These are phyloP conservation scores for Rhagium mordax DNA, from an alignment of 2,888 invertebrate genomes.

Conservation along the genomic window DNA sequence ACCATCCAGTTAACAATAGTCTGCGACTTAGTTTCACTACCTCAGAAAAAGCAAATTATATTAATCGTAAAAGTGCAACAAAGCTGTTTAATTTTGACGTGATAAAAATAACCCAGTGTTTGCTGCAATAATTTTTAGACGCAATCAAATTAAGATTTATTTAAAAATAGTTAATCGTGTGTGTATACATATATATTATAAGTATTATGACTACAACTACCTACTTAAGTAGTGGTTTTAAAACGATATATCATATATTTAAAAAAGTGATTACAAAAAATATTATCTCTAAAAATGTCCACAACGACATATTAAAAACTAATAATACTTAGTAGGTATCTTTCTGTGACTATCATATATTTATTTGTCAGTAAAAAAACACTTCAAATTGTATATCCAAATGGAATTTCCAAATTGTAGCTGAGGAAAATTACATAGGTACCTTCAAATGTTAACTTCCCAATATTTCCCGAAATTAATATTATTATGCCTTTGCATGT, in stretches of 20 bases:
- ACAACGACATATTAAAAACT: neutral
- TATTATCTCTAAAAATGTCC: neutral
- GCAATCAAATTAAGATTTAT: too few species aligned
- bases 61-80: neutral
- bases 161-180: too few species aligned
- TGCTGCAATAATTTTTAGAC: too few species aligned
- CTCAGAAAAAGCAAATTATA: neutral
- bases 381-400: neutral
- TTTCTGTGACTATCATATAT: neutral
- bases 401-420: neutral
- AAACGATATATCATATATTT: too few species aligned
- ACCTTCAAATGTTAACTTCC: neutral
- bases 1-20: neutral
- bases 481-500: constrained; percentile 19
- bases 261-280: too few species aligned
- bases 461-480: neutral
- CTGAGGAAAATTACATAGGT: neutral
- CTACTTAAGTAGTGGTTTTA: too few species aligned
- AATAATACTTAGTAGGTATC: neutral
- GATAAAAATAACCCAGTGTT: too few species aligned
- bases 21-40: neutral
- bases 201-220: too few species aligned
- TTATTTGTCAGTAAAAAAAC: neutral
- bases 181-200: too few species aligned
- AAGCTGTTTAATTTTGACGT: too few species aligned